Percentiles rank a stretch among this genome's conserved stretches.
Conservation (phyloP, 1,140 invertebrate species). For the Penaeus vannamei region DNA sequence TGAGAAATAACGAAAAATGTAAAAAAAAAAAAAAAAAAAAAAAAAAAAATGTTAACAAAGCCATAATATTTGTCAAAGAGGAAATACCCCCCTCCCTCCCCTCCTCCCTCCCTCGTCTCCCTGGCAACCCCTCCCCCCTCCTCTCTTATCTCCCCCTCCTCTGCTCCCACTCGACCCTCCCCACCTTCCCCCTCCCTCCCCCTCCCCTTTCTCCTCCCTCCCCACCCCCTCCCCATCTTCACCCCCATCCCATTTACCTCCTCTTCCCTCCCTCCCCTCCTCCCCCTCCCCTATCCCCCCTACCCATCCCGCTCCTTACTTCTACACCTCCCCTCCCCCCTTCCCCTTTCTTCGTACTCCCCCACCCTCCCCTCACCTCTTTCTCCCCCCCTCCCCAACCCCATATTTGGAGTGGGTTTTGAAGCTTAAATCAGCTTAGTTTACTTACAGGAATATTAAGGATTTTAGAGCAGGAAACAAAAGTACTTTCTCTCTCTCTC, state of each 20-base stretch:
- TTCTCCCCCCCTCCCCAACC: not conserved
- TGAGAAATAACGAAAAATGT: no score
- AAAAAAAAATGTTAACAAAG: not conserved
- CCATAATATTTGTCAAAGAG: no score
- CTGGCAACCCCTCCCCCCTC: not conserved
- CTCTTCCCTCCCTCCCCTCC: not conserved
- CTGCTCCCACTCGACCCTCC: not conserved
- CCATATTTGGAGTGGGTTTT: not conserved
- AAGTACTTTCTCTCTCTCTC: not conserved
- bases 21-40: no score
- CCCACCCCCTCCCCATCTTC: not conserved
- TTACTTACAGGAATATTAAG: not conserved
- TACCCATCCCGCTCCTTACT: not conserved
- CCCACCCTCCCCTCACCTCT: not conserved
- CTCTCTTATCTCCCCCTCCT: not conserved
- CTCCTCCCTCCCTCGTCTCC: not conserved
- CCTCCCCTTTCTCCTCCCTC: not conserved
- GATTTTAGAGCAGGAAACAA: not conserved
- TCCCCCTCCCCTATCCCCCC: not conserved
- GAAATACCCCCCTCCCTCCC: not conserved
- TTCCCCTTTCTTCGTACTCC: not conserved
- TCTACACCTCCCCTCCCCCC: not conserved
- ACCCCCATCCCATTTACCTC: not conserved
- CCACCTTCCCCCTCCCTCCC: conserved; percentile 2
- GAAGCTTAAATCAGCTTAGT: not conserved